These are phyloP conservation scores for Pandemis cinnamomeana DNA, from an alignment of 2,888 invertebrate genomes.

Conservation along the genomic window DNA sequence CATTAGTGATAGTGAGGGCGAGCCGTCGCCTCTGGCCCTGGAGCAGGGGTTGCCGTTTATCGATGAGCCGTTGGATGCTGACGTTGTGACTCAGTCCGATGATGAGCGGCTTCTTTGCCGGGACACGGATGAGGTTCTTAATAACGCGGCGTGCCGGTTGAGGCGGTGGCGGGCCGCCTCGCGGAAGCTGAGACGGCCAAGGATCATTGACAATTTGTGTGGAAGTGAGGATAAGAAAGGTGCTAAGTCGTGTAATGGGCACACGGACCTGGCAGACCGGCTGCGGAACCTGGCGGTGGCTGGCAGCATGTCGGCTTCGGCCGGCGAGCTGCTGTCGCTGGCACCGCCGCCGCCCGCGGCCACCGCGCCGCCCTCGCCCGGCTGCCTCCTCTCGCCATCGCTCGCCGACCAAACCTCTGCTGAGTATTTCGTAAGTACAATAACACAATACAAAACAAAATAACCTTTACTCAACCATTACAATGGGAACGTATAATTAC, in stretches of 20 bases:
- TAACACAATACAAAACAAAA: background rate
- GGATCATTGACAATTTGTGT: slow-evolving; percentile 79
- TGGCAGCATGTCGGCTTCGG: slow-evolving; percentile 77
- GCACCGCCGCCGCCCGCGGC: slow-evolving; percentile 79
- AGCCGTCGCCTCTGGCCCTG: slow-evolving; percentile 61
- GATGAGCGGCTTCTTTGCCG: slow-evolving; percentile 64
- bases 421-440: slow-evolving; percentile 75
- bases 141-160: slow-evolving; percentile 79
- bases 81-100: slow-evolving; percentile 63
- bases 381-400: slow-evolving; percentile 74
- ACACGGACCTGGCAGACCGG: slow-evolving; percentile 78
- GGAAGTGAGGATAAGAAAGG: slow-evolving; percentile 64
- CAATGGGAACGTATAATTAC: slow-evolving; percentile 18
- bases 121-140: slow-evolving; percentile 72
- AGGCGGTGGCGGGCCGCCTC: slow-evolving; percentile 81
- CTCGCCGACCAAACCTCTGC: slow-evolving; percentile 76
- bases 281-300: slow-evolving; percentile 76
- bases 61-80: slow-evolving; percentile 67
- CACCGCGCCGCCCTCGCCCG: slow-evolving; percentile 79
- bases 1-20: slow-evolving; percentile 50
- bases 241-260: slow-evolving; percentile 60
- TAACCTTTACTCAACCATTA: slow-evolving; percentile 2
- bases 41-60: slow-evolving; percentile 69
- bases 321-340: slow-evolving; percentile 75
- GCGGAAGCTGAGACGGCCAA: slow-evolving; percentile 76